phyloP scores from a whole-genome alignment of 2,888 invertebrate genomes.

The Unio pictorum region DNA sequence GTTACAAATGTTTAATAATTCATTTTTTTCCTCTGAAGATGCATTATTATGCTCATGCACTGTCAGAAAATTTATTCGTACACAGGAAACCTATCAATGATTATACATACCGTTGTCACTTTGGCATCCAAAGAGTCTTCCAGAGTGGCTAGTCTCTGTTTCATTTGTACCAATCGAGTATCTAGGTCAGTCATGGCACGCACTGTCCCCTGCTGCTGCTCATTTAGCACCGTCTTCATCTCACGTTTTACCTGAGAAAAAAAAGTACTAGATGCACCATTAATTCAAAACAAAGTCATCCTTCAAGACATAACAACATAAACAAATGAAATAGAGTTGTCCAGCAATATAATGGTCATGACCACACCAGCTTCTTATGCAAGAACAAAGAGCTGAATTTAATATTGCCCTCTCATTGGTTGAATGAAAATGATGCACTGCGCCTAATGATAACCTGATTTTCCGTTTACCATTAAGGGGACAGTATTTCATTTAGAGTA shows the following conservation, averaged over 20 bases:
- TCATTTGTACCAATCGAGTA: conserved; percentile 51
- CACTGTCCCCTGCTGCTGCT: conserved; percentile 54
- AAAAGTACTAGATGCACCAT: not conserved
- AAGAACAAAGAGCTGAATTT: no score
- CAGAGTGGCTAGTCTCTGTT: conserved; percentile 47
- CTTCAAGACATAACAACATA: not conserved
- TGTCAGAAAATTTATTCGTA: not conserved
- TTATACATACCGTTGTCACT: conserved; percentile 53
- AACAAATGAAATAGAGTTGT: not conserved
- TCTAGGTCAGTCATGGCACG: conserved; percentile 65
- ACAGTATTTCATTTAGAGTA: no score
- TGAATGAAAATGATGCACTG: no score
- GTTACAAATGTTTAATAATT: no score
- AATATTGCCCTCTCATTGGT: no score
- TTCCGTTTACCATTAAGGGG: no score
- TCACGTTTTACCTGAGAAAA: conserved; percentile 54
- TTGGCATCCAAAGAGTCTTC: conserved; percentile 57
- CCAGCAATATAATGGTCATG: not conserved
- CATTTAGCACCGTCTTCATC: conserved; percentile 50
- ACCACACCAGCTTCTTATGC: no score
- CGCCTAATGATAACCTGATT: no score
- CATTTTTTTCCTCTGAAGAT: no score
- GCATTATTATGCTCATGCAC: no score
- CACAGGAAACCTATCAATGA: not conserved
- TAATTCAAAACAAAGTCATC: not conserved